These are phyloP conservation scores for Marronus borbonicus DNA, from an alignment of 2,888 invertebrate species.

Conservation along the genomic window DNA sequence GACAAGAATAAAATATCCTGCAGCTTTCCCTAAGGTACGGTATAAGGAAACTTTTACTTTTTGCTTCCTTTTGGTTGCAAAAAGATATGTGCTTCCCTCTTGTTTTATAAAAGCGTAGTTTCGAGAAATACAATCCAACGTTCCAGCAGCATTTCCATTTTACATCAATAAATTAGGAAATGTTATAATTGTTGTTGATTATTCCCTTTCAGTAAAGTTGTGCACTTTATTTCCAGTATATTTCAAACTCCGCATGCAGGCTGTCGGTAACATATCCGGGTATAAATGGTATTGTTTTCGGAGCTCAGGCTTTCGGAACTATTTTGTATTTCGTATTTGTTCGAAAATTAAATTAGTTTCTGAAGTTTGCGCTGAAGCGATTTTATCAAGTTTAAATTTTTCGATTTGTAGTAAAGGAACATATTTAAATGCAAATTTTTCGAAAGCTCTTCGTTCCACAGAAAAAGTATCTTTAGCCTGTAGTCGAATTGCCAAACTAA, in stretches of 20 bases:
- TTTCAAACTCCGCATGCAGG: not conserved
- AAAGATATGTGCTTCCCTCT: not conserved
- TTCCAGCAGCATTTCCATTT: not conserved
- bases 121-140: not conserved
- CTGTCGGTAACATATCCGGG: not conserved
- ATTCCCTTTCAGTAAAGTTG: not conserved
- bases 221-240: not conserved
- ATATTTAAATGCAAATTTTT: constrained; percentile 39
- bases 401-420: constrained; percentile 34
- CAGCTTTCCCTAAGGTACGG: constrained; percentile 24
- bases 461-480: constrained; percentile 3
- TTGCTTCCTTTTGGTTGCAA: constrained; percentile 2
- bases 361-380: constrained; percentile 5
- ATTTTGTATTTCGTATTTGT: constrained; percentile 34
- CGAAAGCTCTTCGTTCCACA: constrained; percentile 9
- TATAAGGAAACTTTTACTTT: constrained; percentile 17
- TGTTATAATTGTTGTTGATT: not conserved
- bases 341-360: constrained; percentile 35
- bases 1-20: constrained; percentile 27
- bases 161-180: not conserved
- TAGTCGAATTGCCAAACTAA: constrained; percentile 24
- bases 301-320: not conserved
- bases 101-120: not conserved
- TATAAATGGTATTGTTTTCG: not conserved
- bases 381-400: constrained; percentile 35